Evolutionary conservation across 2,113 vertebrate species (phyloP).

Genomic region (Phylloscopus whistleri): DNA sequence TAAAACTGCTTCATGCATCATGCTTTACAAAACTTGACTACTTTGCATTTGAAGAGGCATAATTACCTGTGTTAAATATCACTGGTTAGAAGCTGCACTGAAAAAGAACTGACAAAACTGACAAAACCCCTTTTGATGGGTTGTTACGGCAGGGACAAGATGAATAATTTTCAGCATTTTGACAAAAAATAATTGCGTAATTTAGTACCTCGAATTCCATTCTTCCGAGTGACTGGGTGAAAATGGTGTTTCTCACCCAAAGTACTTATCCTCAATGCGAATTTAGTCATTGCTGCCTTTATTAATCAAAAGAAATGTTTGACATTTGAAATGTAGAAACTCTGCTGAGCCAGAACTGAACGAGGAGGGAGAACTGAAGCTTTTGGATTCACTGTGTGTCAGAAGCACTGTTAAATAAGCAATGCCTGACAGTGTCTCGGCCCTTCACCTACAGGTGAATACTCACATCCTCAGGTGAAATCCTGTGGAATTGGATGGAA

Average conservation of each 20-base stretch:
- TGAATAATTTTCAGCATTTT: neutral
- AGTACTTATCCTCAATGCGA: fast-evolving
- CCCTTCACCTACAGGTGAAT: neutral
- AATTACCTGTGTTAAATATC: neutral
- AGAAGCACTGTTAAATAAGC: neutral
- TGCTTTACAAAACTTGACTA: neutral
- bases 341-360: neutral
- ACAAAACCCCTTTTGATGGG: neutral
- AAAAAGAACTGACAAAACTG: neutral
- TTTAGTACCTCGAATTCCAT: neutral
- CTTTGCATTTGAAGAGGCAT: neutral
- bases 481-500: neutral
- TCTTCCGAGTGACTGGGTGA: neutral
- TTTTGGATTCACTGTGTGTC: neutral
- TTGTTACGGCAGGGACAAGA: neutral
- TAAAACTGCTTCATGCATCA: neutral
- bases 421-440: neutral
- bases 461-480: neutral
- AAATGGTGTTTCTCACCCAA: neutral
- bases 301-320: neutral
- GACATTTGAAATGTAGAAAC: neutral
- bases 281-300: neutral
- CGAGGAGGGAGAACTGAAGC: neutral
- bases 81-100: neutral
- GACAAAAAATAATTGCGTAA: neutral